Base-by-base conservation (phyloP, 1,140 invertebrate genomes). In the Dermatophagoides farinae region DNA sequence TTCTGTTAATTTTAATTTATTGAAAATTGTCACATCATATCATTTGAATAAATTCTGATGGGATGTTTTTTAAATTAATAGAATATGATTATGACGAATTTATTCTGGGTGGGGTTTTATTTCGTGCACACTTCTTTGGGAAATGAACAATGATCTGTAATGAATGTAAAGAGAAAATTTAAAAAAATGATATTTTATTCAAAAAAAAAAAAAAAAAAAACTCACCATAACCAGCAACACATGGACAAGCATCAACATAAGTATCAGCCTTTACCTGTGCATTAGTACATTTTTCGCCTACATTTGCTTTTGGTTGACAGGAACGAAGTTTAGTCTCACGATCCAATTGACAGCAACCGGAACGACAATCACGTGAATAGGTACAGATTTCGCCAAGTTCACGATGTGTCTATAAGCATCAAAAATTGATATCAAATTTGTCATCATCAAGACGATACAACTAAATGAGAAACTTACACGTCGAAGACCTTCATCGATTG, bases 201-300 rank as follows among this genome's bases (percentile, higher is more conserved):
- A n/a, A n/a, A n/a, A n/a, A n/a, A n/a, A n/a, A n/a, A n/a, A n/a
- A n/a, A n/a, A 6, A 12, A 20, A 5, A 57, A 60, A 8, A 62
- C 43, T 50, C 22, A 64, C 60, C 59, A 61, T 61, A 47, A 40
- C 64, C 64, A 49, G 51, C 39, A 11, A 47, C 23, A 50, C 64
- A 65, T 18, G 64, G 64, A 59, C 64, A 65, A 16, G 60, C 57
- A 47, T 65, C 64, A 8, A 64, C 64, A 60, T 63, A 65, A 22
- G 60, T 54, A 50, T 65, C 64, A 9, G 59, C 62, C 22, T 65
- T 65, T n/a, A 65, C 54, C 41, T 65, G 64, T 12, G 52, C 59
- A 9, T 44, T 63, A 14, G 64, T 46, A 61, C 64, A 65, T 20
- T 49, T 40, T 58, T 65, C 64, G 18, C 62, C 62, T 51, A 40